A percentile compares a stretch with the other conserved stretches of the same genome.
Conservation (phyloP, 2,797 vertebrate genomes). For the Typhlichthys eigenmanni region DNA sequence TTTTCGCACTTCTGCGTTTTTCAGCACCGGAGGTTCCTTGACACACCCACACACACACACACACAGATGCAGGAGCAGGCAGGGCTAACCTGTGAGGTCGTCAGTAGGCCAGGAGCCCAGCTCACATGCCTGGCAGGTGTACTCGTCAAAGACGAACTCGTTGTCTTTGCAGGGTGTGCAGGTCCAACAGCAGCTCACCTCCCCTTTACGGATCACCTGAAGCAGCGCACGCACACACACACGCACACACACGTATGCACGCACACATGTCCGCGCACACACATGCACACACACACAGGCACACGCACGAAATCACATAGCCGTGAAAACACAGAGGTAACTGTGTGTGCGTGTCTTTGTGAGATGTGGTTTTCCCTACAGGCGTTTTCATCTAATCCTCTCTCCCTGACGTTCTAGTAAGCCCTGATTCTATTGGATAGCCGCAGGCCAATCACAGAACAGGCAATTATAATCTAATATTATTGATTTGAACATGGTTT, state of each 20-base stretch:
- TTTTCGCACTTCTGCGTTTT: too few relatives aligned
- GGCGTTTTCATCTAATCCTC: too few relatives aligned
- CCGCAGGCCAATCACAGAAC: too few relatives aligned
- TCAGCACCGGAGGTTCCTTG: too few relatives aligned
- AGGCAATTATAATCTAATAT: too few relatives aligned
- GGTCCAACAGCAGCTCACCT: slow-evolving; percentile 99
- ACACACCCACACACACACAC: slow-evolving; percentile 13
- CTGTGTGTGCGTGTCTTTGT: background rate
- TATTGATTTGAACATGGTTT: too few relatives aligned
- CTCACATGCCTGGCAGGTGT: slow-evolving; percentile 93
- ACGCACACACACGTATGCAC: background rate
- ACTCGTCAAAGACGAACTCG: slow-evolving; percentile 94
- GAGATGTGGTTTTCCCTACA: too few relatives aligned
- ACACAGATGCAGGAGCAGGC: slow-evolving; percentile 3
- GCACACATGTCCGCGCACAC: background rate
- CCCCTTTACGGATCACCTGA: slow-evolving; percentile 97
- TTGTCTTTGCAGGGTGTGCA: slow-evolving; percentile 98
- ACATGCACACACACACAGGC: background rate
- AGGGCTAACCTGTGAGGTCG: slow-evolving; percentile 77
- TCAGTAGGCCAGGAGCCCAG: slow-evolving; percentile 93
- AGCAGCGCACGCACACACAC: slow-evolving; percentile 6
- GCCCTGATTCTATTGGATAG: too few relatives aligned
- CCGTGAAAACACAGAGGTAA: too few relatives aligned
- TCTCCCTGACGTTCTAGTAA: too few relatives aligned
- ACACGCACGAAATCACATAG: background rate